These are phyloP conservation scores for Drosophila merina DNA, from an alignment of 2,888 invertebrate species.

Conservation along the genomic window DNA sequence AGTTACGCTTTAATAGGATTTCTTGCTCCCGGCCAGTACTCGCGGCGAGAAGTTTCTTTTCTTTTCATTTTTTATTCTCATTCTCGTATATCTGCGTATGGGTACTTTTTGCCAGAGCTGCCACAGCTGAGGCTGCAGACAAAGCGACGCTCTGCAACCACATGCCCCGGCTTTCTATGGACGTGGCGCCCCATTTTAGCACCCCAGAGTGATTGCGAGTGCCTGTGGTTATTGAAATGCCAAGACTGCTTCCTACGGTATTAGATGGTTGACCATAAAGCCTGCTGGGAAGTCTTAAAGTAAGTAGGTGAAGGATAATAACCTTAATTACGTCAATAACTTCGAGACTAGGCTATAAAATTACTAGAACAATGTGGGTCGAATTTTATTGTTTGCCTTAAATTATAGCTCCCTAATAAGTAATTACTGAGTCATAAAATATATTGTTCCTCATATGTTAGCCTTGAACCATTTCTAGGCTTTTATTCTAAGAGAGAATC, in stretches of 20 bases:
- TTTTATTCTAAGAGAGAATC: too few species aligned
- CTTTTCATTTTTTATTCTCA: constrained; percentile 4
- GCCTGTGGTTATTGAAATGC: constrained; percentile 52
- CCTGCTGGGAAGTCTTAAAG: neutral
- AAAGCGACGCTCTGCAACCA: constrained; percentile 55
- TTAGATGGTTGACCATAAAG: neutral
- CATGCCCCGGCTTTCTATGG: constrained; percentile 16
- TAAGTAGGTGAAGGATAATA: constrained; percentile 6
- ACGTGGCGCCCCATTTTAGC: constrained; percentile 62
- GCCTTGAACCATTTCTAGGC: too few species aligned
- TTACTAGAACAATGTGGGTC: neutral
- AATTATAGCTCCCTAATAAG: too few species aligned
- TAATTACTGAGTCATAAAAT: too few species aligned
- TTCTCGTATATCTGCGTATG: constrained; percentile 2
- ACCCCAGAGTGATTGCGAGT: constrained; percentile 20
- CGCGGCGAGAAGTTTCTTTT: constrained; percentile 23
- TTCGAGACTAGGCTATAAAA: too few species aligned
- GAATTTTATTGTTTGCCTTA: neutral
- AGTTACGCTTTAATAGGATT: constrained; percentile 76
- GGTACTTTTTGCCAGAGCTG: constrained; percentile 12
- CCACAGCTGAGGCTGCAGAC: constrained; percentile 53
- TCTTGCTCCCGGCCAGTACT: constrained; percentile 34
- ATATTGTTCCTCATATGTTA: too few species aligned
- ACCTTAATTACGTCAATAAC: too few species aligned
- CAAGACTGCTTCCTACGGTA: constrained; percentile 38